phyloP scores from a whole-genome alignment of 2,797 vertebrate genomes.

The Tauraco hartlaubi region DNA sequence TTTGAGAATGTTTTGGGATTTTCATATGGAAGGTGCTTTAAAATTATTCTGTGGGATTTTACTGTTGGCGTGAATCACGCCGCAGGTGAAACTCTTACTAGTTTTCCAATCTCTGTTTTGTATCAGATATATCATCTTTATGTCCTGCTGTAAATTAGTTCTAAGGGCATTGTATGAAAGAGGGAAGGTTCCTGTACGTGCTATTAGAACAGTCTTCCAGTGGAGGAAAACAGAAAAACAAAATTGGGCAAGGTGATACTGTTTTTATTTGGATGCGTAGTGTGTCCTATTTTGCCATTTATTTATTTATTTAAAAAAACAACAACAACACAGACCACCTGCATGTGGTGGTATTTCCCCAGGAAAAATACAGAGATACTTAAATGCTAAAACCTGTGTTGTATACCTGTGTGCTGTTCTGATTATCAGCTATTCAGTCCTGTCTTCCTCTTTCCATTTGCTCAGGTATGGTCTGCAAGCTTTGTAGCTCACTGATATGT shows the following conservation, averaged over 20 bases:
- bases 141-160: constrained; percentile 5
- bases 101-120: not conserved
- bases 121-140: not conserved
- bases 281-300: not conserved
- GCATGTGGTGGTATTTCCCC: not conserved
- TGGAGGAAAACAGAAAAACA: not conserved
- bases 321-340: no score
- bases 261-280: not conserved
- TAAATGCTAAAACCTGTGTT: not conserved
- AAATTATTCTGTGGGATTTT: not conserved
- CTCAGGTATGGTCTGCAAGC: not conserved
- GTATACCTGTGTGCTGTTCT: not conserved
- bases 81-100: not conserved
- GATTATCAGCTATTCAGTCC: not conserved
- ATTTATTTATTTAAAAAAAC: not conserved
- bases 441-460: not conserved
- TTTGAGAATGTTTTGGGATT: not conserved
- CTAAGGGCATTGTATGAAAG: not conserved
- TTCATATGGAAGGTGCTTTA: not conserved
- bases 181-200: not conserved
- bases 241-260: not conserved
- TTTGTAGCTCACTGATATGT: not conserved
- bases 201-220: not conserved
- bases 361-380: not conserved
- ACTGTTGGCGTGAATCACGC: not conserved